phyloP scores from a whole-genome alignment of 1,140 invertebrate genomes.

The fruit fly (Drosophila melanogaster) region Release_6_plus_ISO1_MT NT_033777.3:22511501-22512000 shows the following conservation, averaged over 20 bases:
- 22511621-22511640: constrained; percentile 34
- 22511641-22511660: constrained; percentile 32
- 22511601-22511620: constrained; percentile 29
- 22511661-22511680: constrained; percentile 5
- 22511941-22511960: constrained; percentile 71
- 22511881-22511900: constrained; percentile 49
- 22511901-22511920: constrained; percentile 28
- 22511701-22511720: constrained; percentile 16
- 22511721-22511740: background rate
- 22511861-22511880: constrained; percentile 50
- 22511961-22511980: constrained; percentile 33
- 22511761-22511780: constrained; percentile 76
- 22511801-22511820: constrained; percentile 40
- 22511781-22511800: background rate
- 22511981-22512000: constrained; percentile 21
- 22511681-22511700: background rate
- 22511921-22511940: constrained; percentile 27
- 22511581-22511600: background rate
- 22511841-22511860: constrained; percentile 42
- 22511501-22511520: constrained; percentile 4
- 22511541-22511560: constrained; percentile 3
- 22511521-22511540: constrained; percentile 2
- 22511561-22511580: constrained; percentile 11
- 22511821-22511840: constrained; percentile 68
- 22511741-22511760: constrained; percentile 72